These are phyloP conservation scores for Emydura subglobosa DNA, from an alignment of 2,113 vertebrate species.

Conservation along the genomic window DNA sequence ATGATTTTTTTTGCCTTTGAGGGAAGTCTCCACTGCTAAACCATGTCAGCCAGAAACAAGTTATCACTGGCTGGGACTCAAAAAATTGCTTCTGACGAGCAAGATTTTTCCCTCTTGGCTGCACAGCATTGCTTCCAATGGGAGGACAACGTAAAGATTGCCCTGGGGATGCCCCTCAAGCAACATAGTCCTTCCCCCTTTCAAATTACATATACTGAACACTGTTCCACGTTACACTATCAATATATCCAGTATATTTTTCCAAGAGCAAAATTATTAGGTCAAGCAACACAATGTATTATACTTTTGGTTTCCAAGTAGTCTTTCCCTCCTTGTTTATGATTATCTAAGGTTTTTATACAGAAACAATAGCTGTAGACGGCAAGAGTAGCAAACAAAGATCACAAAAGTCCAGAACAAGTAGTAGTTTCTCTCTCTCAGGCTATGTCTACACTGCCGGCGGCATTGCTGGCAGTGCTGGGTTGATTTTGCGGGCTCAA, in stretches of 20 bases:
- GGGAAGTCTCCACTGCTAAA: conserved; percentile 9
- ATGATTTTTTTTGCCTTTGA: neutral
- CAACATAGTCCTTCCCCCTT: neutral
- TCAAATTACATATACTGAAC: neutral
- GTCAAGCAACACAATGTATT: neutral
- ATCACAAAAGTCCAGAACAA: neutral
- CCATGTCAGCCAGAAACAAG: conserved; percentile 41
- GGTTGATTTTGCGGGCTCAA: no score
- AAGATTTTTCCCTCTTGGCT: neutral
- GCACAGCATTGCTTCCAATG: neutral
- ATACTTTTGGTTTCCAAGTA: neutral
- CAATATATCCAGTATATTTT: neutral
- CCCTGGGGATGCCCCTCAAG: neutral
- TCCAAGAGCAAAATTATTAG: neutral
- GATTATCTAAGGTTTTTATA: neutral
- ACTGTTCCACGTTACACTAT: neutral
- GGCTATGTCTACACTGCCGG: no score
- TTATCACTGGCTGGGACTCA: conserved; percentile 20
- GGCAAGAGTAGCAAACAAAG: neutral
- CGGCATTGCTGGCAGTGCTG: no score
- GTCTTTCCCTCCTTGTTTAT: neutral
- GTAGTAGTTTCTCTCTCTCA: neutral
- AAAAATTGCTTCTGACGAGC: conserved; percentile 37
- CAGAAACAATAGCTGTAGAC: neutral
- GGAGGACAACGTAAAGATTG: neutral